phyloP scores from a whole-genome alignment of 2,797 vertebrate genomes.

The Notolepis coatsorum region DNA sequence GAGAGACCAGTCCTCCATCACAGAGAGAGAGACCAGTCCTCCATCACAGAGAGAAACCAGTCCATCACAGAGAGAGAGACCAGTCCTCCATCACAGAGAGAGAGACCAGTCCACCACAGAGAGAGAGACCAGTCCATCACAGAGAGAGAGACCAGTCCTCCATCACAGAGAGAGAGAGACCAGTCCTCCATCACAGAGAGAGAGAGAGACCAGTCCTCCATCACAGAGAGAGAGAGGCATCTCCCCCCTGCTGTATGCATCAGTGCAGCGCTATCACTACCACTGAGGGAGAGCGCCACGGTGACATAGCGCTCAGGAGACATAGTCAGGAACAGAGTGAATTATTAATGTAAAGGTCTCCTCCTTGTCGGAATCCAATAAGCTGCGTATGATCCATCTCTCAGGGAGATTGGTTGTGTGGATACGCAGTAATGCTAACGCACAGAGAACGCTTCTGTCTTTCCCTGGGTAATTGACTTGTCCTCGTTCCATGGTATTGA shows the following conservation, averaged over 20 bases:
- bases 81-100: no score
- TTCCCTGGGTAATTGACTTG: conserved; percentile 72
- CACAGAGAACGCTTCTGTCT: conserved; percentile 47
- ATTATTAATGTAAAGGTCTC: conserved; percentile 79
- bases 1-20: no score
- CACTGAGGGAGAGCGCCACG: conserved; percentile 19
- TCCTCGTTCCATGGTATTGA: conserved; percentile 74
- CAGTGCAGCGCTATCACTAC: neutral
- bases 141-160: no score
- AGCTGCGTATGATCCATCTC: conserved; percentile 73
- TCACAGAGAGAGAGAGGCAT: conserved; percentile 32
- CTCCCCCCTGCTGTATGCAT: conserved; percentile 26
- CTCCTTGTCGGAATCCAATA: conserved; percentile 70
- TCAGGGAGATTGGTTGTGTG: conserved; percentile 67
- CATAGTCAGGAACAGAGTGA: conserved; percentile 62
- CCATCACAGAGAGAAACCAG: no score
- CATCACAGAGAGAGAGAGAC: no score
- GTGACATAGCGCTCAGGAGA: conserved; percentile 39
- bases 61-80: no score
- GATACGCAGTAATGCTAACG: conserved; percentile 53
- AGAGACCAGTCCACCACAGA: no score
- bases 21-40: no score
- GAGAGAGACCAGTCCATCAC: no score
- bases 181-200: no score
- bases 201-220: no score